Evolutionary conservation across 2,888 invertebrate species (phyloP), one percentile per base, ranked within the genome.

Genomic region (Ctenicera cuprea): DNA sequence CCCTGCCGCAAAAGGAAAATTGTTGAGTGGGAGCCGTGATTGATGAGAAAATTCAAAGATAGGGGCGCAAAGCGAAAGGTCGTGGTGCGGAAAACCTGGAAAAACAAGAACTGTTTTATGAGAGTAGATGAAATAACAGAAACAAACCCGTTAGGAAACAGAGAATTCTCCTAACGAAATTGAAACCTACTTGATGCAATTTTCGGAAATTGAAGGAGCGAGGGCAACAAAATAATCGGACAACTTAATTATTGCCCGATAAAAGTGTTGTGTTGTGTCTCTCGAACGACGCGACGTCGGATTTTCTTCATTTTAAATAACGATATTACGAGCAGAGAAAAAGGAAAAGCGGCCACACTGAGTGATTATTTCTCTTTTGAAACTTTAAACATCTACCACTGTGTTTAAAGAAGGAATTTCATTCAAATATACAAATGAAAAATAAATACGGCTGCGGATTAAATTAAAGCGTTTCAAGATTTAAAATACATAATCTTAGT

Each of bases 161-260:
- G n/a, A 64, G 33, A 64, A 64, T 45, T 64, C 48, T 48, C 18
- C 12, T 64, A 64, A 64, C 64, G 48, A 64, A 64, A 64, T 64
- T 64, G 48, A 45, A 64, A 64, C 48, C 48, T 64, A 48, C 38
- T 64, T 64, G 64, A 64, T 64, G 48, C 20, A 45, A 48, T 48
- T 64, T 64, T 64, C 16, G 48, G 64, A 64, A 64, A 57, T 57
- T 57, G 54, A 57, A 57, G 54, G 16, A 57, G 54, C 54, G 54
- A 57, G 54, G 33, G 54, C 54, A 57, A 33, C 54, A 57, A 57
- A 52, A 57, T 57, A 57, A 57, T 57, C 54, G 26, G 30, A 57
- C 33, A 57, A 57, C 54, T 33, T 57, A 57, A 57, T 57, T 57
- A 57, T 57, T 57, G 54, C 33, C 30, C 33, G 54, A 57, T 57